phyloP scores from a whole-genome alignment of 2,888 invertebrate species.

The Beris morrisii region DNA sequence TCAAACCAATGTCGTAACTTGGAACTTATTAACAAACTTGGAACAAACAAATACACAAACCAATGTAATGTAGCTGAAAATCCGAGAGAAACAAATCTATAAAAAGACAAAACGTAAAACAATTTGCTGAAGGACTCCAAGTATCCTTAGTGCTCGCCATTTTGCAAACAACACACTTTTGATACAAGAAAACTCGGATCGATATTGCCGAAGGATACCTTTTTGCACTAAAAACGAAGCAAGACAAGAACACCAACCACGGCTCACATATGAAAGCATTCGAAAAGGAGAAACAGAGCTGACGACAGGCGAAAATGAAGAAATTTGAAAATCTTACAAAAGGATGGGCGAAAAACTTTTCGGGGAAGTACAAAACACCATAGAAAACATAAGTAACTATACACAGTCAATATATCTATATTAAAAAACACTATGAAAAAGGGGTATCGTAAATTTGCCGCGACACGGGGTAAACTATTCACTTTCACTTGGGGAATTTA shows the following conservation, averaged over 20 bases:
- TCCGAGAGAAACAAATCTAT: background rate
- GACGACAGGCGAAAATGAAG: constrained; percentile 8
- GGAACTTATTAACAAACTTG: constrained; percentile 7
- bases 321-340: constrained; percentile 23
- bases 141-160: constrained; percentile 9
- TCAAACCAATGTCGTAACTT: constrained; percentile 19
- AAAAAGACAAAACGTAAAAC: background rate
- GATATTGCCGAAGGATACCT: constrained; percentile 19
- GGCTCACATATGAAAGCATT: constrained; percentile 10
- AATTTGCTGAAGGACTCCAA: too few relatives aligned
- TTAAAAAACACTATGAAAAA: background rate
- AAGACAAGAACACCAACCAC: constrained; percentile 16
- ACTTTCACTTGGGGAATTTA: constrained; percentile 27
- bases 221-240: constrained; percentile 11
- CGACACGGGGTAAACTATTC: constrained; percentile 14
- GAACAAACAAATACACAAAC: background rate
- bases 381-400: too few relatives aligned
- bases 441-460: constrained; percentile 15
- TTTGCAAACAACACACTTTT: constrained; percentile 9
- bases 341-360: constrained; percentile 22
- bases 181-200: constrained; percentile 22
- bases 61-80: background rate
- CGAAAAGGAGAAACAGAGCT: constrained; percentile 11
- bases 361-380: constrained; percentile 9
- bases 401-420: background rate